Evolutionary conservation across 2,113 vertebrate genomes (phyloP).

Genomic region (Pseudopodoces humilis): DNA sequence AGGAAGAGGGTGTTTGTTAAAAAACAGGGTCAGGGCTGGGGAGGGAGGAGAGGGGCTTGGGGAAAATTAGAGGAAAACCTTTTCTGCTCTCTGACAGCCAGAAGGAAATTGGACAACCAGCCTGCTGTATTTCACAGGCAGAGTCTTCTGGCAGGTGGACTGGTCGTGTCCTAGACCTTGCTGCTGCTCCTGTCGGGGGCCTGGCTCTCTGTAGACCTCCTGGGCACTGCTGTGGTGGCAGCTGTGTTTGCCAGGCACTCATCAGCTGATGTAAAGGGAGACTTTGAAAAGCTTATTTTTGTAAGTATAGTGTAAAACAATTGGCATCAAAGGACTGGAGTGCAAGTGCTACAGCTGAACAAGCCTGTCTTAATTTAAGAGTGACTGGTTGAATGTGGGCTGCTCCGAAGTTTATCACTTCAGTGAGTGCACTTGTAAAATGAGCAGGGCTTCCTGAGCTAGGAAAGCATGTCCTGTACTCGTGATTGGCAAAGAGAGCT

Average conservation of each 20-base stretch:
- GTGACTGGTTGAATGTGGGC: neutral
- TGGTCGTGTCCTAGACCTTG: neutral
- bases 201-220: neutral
- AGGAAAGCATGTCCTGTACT: fast-evolving
- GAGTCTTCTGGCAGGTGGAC: neutral
- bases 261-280: neutral
- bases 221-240: neutral
- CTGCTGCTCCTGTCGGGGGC: neutral
- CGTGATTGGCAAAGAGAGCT: neutral
- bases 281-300: neutral
- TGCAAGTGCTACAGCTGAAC: neutral
- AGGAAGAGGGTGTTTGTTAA: neutral
- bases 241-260: neutral
- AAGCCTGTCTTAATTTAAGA: neutral
- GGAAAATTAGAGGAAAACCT: neutral
- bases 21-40: neutral
- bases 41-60: neutral
- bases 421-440: neutral
- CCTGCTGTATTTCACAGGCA: neutral
- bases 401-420: neutral
- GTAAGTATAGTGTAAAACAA: neutral
- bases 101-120: neutral
- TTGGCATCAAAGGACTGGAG: neutral
- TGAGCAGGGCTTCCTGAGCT: neutral
- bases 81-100: neutral